Percentiles rank a stretch among this genome's conserved stretches.
phyloP scores from a whole-genome alignment of 2,888 invertebrate species.

The Cataglyphis rosenhaueri region DNA sequence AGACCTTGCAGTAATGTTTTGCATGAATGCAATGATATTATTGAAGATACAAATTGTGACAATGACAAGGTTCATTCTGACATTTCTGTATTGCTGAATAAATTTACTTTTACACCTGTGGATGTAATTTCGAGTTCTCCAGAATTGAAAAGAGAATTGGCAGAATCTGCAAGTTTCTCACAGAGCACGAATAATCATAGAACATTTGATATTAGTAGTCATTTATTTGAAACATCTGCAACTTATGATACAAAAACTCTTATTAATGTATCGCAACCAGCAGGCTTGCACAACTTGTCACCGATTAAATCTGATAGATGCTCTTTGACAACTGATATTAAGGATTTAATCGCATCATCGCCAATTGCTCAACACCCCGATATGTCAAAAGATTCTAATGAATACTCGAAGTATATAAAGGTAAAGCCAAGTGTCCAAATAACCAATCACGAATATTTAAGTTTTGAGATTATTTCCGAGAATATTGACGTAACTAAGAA shows the following conservation, averaged over 20 bases:
- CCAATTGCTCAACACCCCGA: slow-evolving; percentile 7
- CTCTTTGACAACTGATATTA: neutral
- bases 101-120: slow-evolving; percentile 62
- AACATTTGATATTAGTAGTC: slow-evolving; percentile 25
- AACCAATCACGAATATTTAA: neutral
- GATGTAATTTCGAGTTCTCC: slow-evolving; percentile 8
- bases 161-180: neutral
- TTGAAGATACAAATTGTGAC: slow-evolving; percentile 74
- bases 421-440: neutral
- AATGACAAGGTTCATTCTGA: slow-evolving; percentile 60
- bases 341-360: slow-evolving; percentile 22
- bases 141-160: neutral
- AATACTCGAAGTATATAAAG: neutral
- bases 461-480: neutral
- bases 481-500: neutral
- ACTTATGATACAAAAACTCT: neutral
- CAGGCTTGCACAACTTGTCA: slow-evolving; percentile 8
- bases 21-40: slow-evolving; percentile 43
- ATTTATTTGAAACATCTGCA: neutral
- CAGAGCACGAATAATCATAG: neutral
- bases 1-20: neutral
- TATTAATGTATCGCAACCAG: neutral
- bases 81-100: slow-evolving; percentile 78
- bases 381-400: neutral
- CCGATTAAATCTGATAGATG: neutral